Percentiles rank a stretch among this genome's conserved stretches.
These are phyloP conservation scores for Drosophila differens DNA, from an alignment of 2,888 invertebrate species.

Conservation along the genomic window DNA sequence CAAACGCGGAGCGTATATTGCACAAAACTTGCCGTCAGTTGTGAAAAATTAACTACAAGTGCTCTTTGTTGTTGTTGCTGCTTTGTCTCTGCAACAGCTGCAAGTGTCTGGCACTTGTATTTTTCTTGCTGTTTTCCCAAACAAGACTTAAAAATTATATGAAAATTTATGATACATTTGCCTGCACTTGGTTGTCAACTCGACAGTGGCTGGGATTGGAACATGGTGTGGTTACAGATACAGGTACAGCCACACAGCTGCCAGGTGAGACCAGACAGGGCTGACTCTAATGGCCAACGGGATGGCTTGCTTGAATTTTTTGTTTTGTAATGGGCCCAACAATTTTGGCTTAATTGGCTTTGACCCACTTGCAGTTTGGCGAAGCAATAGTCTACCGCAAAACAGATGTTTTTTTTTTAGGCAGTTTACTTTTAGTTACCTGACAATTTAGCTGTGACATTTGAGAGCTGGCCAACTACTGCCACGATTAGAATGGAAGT, in stretches of 20 bases:
- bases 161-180: conserved; percentile 81
- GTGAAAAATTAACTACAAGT: conserved; percentile 79
- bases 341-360: conserved; percentile 63
- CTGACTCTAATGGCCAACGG: conserved; percentile 51
- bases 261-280: conserved; percentile 51
- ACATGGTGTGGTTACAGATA: conserved; percentile 12
- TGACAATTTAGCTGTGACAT: conserved; percentile 33
- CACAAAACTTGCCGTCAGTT: conserved; percentile 76
- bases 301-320: conserved; percentile 32
- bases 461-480: conserved; percentile 15
- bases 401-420: conserved; percentile 32
- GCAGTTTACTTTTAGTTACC: conserved; percentile 31
- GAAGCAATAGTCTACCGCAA: conserved; percentile 16
- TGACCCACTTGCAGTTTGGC: conserved; percentile 45
- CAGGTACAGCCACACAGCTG: conserved; percentile 42
- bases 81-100: conserved; percentile 69
- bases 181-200: conserved; percentile 78
- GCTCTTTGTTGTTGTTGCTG: conserved; percentile 57
- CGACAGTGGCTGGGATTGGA: conserved; percentile 47
- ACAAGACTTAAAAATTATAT: conserved; percentile 77
- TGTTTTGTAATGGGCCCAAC: conserved; percentile 44
- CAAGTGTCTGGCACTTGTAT: conserved; percentile 76
- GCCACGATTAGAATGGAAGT: not conserved
- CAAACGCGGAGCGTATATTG: conserved; percentile 67
- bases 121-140: conserved; percentile 41